Conservation (phyloP, 1,140 invertebrate species). For the Macrocentrus cingulum region DNA sequence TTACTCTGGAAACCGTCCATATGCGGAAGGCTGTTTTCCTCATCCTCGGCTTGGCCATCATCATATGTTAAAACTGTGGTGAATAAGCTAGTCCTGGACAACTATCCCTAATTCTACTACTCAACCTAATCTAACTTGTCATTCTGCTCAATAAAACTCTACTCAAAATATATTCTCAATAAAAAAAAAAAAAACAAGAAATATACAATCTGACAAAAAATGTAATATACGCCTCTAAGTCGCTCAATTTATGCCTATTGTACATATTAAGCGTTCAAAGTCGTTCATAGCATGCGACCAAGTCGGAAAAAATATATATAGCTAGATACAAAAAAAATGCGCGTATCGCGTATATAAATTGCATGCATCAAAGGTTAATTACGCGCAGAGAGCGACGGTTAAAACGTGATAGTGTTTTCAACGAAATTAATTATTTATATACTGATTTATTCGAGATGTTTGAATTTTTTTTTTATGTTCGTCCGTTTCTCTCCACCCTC, state of each 20-base stretch:
- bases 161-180: background rate
- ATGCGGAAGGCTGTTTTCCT: slow-evolving; percentile 80
- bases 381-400: slow-evolving; percentile 35
- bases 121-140: slow-evolving; percentile 23
- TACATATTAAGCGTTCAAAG: background rate
- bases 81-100: slow-evolving; percentile 72
- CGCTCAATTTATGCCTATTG: background rate
- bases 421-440: background rate
- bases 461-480: background rate
- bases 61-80: slow-evolving; percentile 99
- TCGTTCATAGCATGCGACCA: background rate
- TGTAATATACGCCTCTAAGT: background rate
- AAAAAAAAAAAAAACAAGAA: background rate
- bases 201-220: too few relatives aligned
- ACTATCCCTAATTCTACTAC: slow-evolving; percentile 43
- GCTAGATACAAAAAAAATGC: slow-evolving; percentile 1
- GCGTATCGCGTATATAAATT: background rate
- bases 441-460: background rate
- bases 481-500: slow-evolving; percentile 42
- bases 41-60: slow-evolving; percentile 94
- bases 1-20: slow-evolving; percentile 79
- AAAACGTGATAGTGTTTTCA: too few relatives aligned
- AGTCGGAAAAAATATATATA: slow-evolving; percentile 1
- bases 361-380: slow-evolving; percentile 28
- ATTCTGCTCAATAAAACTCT: background rate